phyloP scores from a whole-genome alignment of 2,797 vertebrate genomes.

The Urophycis tenuis region DNA sequence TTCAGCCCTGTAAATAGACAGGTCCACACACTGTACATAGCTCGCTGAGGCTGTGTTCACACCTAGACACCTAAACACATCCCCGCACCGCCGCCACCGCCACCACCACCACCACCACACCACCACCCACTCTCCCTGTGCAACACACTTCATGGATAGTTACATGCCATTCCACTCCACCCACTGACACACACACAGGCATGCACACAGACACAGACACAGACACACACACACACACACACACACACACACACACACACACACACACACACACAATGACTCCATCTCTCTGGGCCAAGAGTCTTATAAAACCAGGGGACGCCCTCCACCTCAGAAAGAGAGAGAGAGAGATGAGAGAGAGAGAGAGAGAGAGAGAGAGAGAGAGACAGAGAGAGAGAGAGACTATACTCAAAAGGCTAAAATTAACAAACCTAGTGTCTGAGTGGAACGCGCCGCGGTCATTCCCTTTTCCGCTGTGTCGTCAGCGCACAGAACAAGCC shows the following conservation, averaged over 20 bases:
- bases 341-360: too few relatives aligned
- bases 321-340: too few relatives aligned
- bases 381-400: too few relatives aligned
- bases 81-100: neutral
- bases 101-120: neutral
- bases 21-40: neutral
- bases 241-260: neutral
- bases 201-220: neutral
- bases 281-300: too few relatives aligned
- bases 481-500: too few relatives aligned
- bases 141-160: neutral
- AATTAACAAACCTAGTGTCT: too few relatives aligned
- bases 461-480: too few relatives aligned
- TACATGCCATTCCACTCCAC: neutral
- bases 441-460: too few relatives aligned
- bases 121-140: neutral
- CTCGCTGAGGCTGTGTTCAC: neutral
- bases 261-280: too few relatives aligned
- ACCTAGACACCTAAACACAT: neutral
- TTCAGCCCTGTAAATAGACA: constrained; percentile 8
- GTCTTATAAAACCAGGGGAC: too few relatives aligned
- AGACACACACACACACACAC: neutral
- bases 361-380: too few relatives aligned
- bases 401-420: too few relatives aligned
- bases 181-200: neutral